Evolutionary conservation across 1,140 invertebrate species (phyloP), one percentile per base, ranked within the genome.

Genomic region (Trichomalopsis sarcophagae): DNA sequence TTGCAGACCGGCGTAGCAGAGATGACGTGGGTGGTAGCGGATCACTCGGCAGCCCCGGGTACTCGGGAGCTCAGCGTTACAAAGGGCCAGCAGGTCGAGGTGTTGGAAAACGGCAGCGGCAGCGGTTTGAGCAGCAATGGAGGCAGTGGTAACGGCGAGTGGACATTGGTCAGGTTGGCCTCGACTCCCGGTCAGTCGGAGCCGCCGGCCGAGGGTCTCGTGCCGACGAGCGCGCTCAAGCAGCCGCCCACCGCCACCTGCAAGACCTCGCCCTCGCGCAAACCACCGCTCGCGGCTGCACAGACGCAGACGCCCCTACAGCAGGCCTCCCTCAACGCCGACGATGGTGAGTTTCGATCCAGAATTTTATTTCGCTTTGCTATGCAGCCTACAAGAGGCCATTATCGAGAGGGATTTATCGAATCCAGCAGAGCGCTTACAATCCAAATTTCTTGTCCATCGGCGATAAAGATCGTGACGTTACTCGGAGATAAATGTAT

Each of bases 11-110:
- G 94, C 80, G 95, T 95, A 55, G 93, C 95, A 85, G 97, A 98
- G 89, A 96, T 97, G 94, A 97, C 96, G 77, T 97, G 97, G 97
- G 97, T 98, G 82, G 95, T 98, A 14, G 95, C 95, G 27, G 97
- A 98, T 91, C 96, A 97, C 90, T 94, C 93, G n/a, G 96, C 97
- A 14, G 91, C 95, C 5, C 92, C 94, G 2, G 95, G 95, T 81
- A 92, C 95, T 17, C 95, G 96, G 55, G 97, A 98, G 91, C 90
- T 98, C 85, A 95, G 95, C 33, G 97, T 98, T 11, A 94, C 92
- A 71, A 97, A 97, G 90, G 97, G 97, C 13, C 98, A 98, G 92
- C 97, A 98, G 92, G 98, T 99, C 73, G 98, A 99, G 90, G 96
- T 99, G 78, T 91, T 99, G 77, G 98, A 98, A 89, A 93, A 95